Evolutionary conservation across 2,888 invertebrate species (phyloP).

Genomic region (Phaedon cochleariae): DNA sequence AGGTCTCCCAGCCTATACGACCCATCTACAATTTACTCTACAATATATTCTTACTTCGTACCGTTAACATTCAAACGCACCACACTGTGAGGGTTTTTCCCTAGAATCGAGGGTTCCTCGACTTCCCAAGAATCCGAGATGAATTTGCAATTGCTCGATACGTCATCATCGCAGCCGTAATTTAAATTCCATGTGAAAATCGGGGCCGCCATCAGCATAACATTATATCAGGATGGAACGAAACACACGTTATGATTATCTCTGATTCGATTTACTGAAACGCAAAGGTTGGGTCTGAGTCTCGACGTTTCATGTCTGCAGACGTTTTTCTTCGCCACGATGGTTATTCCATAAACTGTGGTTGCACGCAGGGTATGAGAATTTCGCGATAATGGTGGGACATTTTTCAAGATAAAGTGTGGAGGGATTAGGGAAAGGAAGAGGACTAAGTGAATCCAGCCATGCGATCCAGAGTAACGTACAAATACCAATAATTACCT

Average conservation of each 20-base stretch:
- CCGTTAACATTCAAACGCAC: too few relatives aligned
- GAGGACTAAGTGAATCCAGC: background rate
- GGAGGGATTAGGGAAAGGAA: background rate
- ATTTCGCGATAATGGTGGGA: background rate
- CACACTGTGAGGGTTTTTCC: too few relatives aligned
- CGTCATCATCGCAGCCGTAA: background rate
- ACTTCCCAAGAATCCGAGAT: slow-evolving; percentile 2
- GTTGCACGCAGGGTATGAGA: background rate
- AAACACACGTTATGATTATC: slow-evolving; percentile 30
- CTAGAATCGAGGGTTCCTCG: too few relatives aligned
- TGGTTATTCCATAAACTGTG: too few relatives aligned
- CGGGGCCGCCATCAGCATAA: slow-evolving; percentile 21
- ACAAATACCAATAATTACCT: background rate
- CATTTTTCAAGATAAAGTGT: background rate
- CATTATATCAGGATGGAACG: slow-evolving; percentile 17
- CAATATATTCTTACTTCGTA: too few relatives aligned
- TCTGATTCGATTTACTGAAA: slow-evolving; percentile 4
- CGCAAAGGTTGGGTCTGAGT: background rate
- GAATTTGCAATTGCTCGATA: slow-evolving; percentile 9
- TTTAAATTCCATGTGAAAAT: slow-evolving; percentile 15
- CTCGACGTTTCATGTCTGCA: background rate
- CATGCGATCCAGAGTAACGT: background rate
- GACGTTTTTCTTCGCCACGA: background rate
- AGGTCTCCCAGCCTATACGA: too few relatives aligned
- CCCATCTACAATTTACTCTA: too few relatives aligned